phyloP scores from a whole-genome alignment of 37 sponge, comb jelly and placozoan genomes.

The Hormiphora californensis region DNA sequence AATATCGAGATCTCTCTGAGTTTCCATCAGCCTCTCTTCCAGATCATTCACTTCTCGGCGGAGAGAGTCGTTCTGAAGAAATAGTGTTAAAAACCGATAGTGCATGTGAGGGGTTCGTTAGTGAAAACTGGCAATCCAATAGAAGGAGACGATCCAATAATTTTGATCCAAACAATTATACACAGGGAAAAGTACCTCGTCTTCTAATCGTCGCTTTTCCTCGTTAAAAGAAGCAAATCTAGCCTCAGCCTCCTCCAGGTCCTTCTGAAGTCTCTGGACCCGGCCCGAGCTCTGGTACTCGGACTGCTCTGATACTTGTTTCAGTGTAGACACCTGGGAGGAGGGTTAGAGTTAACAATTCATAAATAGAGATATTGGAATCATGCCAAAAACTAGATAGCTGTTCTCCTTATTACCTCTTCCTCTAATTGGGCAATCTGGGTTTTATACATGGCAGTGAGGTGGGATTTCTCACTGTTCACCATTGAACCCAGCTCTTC shows the following conservation, averaged over 20 bases:
- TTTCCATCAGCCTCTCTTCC: neutral
- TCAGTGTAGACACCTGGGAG: constrained; percentile 39
- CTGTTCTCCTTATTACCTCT: too few species aligned
- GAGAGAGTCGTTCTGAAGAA: neutral
- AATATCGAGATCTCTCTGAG: neutral
- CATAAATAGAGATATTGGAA: too few species aligned
- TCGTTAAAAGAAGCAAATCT: neutral
- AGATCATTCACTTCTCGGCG: neutral
- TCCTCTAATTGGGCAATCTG: constrained; percentile 30
- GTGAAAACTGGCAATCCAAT: neutral
- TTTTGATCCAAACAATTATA: neutral
- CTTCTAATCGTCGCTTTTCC: neutral
- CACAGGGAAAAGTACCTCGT: neutral
- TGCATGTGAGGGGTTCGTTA: neutral
- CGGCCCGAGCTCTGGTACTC: constrained; percentile 1
- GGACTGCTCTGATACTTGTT: neutral
- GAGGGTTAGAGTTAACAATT: neutral
- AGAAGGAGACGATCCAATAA: neutral
- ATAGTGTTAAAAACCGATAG: neutral
- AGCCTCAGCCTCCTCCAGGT: constrained; percentile 14
- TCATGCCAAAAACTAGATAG: too few species aligned
- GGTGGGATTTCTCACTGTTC: constrained; percentile 13
- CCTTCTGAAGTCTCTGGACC: neutral
- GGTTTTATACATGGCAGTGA: neutral
- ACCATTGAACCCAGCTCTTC: constrained; percentile 38